phyloP scores from a whole-genome alignment of 2,113 vertebrate genomes.

The Ceuthmochares aereus region DNA sequence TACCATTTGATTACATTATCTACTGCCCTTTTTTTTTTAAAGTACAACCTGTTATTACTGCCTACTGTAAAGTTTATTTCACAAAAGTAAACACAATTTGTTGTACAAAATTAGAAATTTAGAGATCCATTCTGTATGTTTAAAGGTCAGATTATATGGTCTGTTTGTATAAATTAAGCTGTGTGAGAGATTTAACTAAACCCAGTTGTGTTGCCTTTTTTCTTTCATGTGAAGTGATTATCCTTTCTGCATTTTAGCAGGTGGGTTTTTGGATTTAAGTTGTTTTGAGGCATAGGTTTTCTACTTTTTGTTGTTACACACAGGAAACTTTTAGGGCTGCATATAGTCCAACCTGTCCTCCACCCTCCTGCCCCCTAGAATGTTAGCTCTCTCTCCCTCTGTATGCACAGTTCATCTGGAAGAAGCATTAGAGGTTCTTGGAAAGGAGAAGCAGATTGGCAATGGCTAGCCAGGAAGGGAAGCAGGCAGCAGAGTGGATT shows the following conservation, averaged over 20 bases:
- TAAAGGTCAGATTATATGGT: background rate
- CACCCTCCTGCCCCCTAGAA: slow-evolving; percentile 31
- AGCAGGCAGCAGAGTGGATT: slow-evolving; percentile 66
- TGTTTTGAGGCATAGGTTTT: background rate
- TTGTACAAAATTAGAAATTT: background rate
- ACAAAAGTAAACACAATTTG: background rate
- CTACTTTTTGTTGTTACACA: slow-evolving; percentile 35
- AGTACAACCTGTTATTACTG: background rate
- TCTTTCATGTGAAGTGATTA: background rate
- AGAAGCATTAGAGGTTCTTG: slow-evolving; percentile 47
- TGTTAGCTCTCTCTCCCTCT: background rate
- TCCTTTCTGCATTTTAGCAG: background rate
- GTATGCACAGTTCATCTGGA: background rate
- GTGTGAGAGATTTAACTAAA: slow-evolving; percentile 15
- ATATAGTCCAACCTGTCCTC: slow-evolving; percentile 35
- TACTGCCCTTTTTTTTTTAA: background rate
- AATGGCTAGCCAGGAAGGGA: slow-evolving; percentile 30
- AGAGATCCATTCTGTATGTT: background rate
- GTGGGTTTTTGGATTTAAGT: background rate
- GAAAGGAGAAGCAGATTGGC: slow-evolving; percentile 68
- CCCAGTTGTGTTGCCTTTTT: background rate
- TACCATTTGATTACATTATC: background rate
- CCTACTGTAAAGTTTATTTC: background rate
- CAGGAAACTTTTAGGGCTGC: slow-evolving; percentile 3
- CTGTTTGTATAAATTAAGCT: background rate